Evolutionary conservation across 1,140 invertebrate species (phyloP), one percentile per base, ranked within the genome.

Genomic region (Cotesia typhae): DNA sequence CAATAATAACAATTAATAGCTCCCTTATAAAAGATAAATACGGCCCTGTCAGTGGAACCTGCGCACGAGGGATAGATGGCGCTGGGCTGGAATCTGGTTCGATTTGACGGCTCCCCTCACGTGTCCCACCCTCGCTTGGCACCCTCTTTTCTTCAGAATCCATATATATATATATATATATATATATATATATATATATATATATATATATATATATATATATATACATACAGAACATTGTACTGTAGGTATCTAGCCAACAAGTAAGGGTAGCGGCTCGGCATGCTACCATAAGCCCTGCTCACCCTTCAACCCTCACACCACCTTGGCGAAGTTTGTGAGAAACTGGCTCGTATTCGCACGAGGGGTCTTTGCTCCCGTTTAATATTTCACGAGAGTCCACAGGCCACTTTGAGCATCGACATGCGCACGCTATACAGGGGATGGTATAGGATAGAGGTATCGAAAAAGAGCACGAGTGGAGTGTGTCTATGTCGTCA

Each of bases 371-470:
- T 86, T 85, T 85, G 84, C 82, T 84, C 85, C 81, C 84, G 81
- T 82, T 86, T 85, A 86, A 86, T 86, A 86, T 85, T 86, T 86
- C 83, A 86, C 80, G 78, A 66, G 78, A 81, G 83, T 85, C 82
- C 81, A 85, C 84, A 81, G 82, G 82, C 82, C 81, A 78, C 80
- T 75, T 80, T 82, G 79, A 83, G 79, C 81, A 83, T 81, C 81
- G 82, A 85, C 84, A 83, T 83, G 82, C 79, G 79, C 84, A 55
- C 61, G 20, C 52, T 61, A 47, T 47, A 47, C 53, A 55, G 28
- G 28, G 28, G 28, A 28, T 28, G 28, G 28, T 2, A 28, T 28
- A 28, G 28, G 28, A 28, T 28, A 67, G 60, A 67, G 60, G 64
- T 52, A 59, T 59, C 64, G 71, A 67, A 66, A 72, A 72, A 65